Percentiles rank a stretch among this genome's conserved stretches.
phyloP scores from a whole-genome alignment of 2,888 invertebrate genomes.

The Meta bourneti region DNA sequence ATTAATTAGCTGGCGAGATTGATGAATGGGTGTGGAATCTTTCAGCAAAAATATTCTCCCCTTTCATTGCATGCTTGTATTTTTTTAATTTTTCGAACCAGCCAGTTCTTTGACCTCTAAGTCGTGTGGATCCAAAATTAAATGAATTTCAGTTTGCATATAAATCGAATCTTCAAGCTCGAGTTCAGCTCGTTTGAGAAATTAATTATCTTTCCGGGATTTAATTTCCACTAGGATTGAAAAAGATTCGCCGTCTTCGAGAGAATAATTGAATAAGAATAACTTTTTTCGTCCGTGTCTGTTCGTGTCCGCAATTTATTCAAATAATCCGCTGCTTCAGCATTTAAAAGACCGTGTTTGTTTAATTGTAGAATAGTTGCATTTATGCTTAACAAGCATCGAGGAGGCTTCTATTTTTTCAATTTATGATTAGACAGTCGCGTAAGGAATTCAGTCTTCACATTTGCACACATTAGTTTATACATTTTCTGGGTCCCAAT shows the following conservation, averaged over 20 bases:
- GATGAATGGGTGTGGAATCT: constrained; percentile 50
- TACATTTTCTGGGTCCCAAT: no score
- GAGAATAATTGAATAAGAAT: background rate
- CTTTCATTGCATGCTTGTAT: background rate
- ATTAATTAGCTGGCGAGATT: constrained; percentile 49
- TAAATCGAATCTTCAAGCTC: background rate
- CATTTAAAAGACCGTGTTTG: no score
- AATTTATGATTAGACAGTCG: no score
- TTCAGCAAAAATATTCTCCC: constrained; percentile 1
- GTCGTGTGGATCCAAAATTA: background rate
- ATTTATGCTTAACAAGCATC: no score
- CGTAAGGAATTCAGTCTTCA: no score
- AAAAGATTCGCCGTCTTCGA: background rate
- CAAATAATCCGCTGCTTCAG: background rate
- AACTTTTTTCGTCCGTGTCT: background rate
- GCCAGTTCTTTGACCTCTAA: constrained; percentile 1
- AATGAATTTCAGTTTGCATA: background rate
- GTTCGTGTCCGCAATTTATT: background rate
- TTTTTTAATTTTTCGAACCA: background rate
- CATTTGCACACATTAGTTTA: no score
- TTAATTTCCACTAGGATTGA: background rate
- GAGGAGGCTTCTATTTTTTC: no score
- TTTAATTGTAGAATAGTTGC: no score
- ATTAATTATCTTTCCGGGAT: background rate
- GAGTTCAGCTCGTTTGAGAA: background rate